These are phyloP conservation scores for Odocoileus virginianus DNA, from an alignment of 2,113 vertebrate species.

Conservation along the genomic window DNA sequence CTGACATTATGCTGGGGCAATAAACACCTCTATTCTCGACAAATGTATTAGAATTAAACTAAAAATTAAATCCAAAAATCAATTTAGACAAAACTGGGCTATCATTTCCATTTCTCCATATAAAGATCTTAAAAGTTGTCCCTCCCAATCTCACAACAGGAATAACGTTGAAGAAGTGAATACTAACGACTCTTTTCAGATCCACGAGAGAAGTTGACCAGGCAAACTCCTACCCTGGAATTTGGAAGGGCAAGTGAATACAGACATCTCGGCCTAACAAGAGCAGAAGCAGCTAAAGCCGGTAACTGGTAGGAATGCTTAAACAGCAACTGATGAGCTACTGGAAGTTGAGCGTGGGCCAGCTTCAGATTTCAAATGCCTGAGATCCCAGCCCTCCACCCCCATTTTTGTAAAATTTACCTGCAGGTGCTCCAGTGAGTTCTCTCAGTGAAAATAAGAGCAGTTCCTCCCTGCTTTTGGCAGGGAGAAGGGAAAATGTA, in stretches of 20 bases:
- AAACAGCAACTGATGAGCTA: background rate
- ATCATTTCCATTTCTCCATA: background rate
- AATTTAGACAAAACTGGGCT: background rate
- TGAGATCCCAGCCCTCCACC: background rate
- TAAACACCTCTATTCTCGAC: background rate
- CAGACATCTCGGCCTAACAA: background rate
- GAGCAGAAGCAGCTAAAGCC: background rate
- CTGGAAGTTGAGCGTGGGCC: background rate
- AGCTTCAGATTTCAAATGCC: background rate
- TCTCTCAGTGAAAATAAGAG: background rate
- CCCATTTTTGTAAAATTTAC: background rate
- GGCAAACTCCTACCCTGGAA: background rate
- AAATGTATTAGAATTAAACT: background rate
- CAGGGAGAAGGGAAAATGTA: background rate
- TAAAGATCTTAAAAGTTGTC: background rate
- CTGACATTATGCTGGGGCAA: background rate
- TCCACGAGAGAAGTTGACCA: background rate
- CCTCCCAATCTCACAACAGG: background rate
- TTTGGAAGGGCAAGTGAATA: background rate
- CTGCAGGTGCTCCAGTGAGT: background rate
- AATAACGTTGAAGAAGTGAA: background rate
- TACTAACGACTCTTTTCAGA: background rate
- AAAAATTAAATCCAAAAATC: background rate
- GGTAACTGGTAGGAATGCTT: background rate
- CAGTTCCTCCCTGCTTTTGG: background rate